phyloP scores from a whole-genome alignment of 2,797 vertebrate genomes.

The Chelon auratus region DNA sequence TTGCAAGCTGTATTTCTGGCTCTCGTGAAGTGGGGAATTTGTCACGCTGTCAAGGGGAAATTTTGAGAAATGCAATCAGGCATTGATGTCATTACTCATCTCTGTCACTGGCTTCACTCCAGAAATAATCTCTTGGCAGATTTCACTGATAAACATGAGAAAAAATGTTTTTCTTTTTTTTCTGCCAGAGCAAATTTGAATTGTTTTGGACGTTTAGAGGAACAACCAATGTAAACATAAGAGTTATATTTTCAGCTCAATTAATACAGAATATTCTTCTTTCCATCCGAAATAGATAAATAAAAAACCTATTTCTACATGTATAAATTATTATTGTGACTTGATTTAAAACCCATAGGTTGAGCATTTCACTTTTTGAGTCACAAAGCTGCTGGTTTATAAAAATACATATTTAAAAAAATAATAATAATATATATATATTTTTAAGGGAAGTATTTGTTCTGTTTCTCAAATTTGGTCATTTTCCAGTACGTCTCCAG shows the following conservation, averaged over 20 bases:
- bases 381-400: background rate
- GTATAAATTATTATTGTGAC: too few relatives aligned
- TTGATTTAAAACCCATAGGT: background rate
- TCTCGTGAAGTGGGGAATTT: constrained; percentile 64
- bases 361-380: background rate
- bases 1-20: constrained; percentile 29
- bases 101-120: constrained; percentile 8
- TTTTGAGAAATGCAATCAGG: constrained; percentile 49
- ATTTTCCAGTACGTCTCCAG: constrained; percentile 26
- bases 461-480: constrained; percentile 42
- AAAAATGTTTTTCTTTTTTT: background rate
- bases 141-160: background rate
- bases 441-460: constrained; percentile 51
- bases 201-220: background rate
- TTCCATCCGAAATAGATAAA: too few relatives aligned
- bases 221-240: background rate
- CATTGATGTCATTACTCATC: constrained; percentile 29
- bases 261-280: too few relatives aligned
- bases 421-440: too few relatives aligned
- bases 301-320: too few relatives aligned
- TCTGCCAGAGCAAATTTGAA: background rate
- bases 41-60: constrained; percentile 56
- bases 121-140: background rate
- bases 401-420: constrained; percentile 14
- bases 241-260: too few relatives aligned